Conservation (phyloP, 2,797 vertebrate species). For the Fistularia tabacaria region DNA sequence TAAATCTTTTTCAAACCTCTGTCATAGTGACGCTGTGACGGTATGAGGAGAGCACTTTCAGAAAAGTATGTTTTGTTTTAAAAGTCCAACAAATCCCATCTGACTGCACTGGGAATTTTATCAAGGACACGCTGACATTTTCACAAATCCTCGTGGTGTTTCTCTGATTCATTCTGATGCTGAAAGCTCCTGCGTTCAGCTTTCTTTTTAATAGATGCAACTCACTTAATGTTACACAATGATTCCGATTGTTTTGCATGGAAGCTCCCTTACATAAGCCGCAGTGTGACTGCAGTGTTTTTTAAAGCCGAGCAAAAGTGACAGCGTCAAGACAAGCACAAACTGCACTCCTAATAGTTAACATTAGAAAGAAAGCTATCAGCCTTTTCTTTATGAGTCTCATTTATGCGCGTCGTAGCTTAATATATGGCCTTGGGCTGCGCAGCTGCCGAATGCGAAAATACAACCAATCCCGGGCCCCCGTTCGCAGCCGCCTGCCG, state of each 20-base stretch:
- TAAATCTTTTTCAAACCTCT: constrained; percentile 45
- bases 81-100: constrained; percentile 39
- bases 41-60: constrained; percentile 42
- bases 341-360: constrained; percentile 34
- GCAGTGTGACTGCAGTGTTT: too few relatives aligned
- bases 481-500: constrained; percentile 39
- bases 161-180: constrained; percentile 7
- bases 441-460: constrained; percentile 62
- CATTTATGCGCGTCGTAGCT: constrained; percentile 45
- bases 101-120: constrained; percentile 38
- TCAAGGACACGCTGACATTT: constrained; percentile 52
- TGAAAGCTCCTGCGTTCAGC: constrained; percentile 10
- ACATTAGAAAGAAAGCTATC: constrained; percentile 50
- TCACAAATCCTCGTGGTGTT: constrained; percentile 18
- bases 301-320: constrained; percentile 34
- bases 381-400: constrained; percentile 41
- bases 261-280: too few relatives aligned
- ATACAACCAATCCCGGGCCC: constrained; percentile 29
- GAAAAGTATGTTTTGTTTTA: constrained; percentile 32
- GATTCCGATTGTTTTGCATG: too few relatives aligned
- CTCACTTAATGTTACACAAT: too few relatives aligned
- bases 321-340: constrained; percentile 42
- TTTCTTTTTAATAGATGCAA: constrained; percentile 14
- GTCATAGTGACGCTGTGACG: constrained; percentile 33
- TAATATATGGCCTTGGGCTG: constrained; percentile 60